Conservation (phyloP, 2,113 vertebrate species). For the Poeciliopsis prolifica region DNA sequence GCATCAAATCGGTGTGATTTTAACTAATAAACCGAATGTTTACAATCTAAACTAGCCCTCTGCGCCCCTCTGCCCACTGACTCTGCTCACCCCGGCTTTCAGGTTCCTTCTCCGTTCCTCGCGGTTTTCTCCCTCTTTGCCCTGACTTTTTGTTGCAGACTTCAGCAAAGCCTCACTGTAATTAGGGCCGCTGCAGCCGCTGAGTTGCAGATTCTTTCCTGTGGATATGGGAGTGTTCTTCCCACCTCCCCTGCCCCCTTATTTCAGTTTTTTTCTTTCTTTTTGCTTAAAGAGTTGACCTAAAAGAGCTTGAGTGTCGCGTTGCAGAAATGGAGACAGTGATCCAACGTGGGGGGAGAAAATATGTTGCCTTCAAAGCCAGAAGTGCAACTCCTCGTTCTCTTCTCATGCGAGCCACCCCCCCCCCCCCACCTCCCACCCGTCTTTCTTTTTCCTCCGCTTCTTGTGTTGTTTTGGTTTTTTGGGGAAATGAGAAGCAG, state of each 20-base stretch:
- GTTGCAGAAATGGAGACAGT: slow-evolving; percentile 11
- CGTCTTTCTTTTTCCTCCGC: slow-evolving; percentile 32
- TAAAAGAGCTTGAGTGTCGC: slow-evolving; percentile 40
- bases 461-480: slow-evolving; percentile 77
- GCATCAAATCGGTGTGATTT: slow-evolving; percentile 43
- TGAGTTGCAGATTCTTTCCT: slow-evolving; percentile 81
- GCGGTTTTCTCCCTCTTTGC: slow-evolving; percentile 12
- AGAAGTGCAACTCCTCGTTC: slow-evolving; percentile 36
- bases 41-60: slow-evolving; percentile 61
- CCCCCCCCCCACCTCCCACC: slow-evolving; percentile 14
- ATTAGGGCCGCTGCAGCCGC: slow-evolving; percentile 77
- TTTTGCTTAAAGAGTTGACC: slow-evolving; percentile 53
- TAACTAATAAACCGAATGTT: slow-evolving; percentile 61
- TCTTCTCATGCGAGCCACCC: slow-evolving; percentile 14
- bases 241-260: slow-evolving; percentile 21
- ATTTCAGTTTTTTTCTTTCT: slow-evolving; percentile 28
- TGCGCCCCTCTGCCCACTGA: neutral
- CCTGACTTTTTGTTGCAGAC: slow-evolving; percentile 74
- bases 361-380: slow-evolving; percentile 32
- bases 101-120: slow-evolving; percentile 13
- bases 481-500: slow-evolving; percentile 81
- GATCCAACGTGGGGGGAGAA: neutral
- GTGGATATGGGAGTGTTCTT: slow-evolving; percentile 62
- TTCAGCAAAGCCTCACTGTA: slow-evolving; percentile 81
- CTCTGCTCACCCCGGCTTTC: slow-evolving; percentile 18